These are phyloP conservation scores for Chelidonichthys spinosus DNA, from an alignment of 2,797 vertebrate genomes.

Conservation along the genomic window DNA sequence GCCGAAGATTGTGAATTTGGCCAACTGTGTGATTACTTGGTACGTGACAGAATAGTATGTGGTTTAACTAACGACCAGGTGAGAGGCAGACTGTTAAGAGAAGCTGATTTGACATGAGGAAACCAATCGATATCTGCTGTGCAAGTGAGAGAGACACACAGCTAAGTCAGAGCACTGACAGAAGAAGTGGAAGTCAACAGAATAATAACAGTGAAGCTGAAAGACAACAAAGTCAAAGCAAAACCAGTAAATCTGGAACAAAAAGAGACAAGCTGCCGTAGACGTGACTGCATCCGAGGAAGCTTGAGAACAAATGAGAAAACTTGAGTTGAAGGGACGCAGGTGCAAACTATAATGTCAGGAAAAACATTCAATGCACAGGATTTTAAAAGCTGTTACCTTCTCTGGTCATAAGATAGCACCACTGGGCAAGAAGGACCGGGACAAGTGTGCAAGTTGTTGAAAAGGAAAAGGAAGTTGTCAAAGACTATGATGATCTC, in stretches of 20 bases:
- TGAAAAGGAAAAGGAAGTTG: background rate
- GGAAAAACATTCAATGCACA: conserved; percentile 3
- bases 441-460: background rate
- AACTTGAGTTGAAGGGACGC: background rate
- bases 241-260: background rate
- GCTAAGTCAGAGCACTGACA: conserved; percentile 24
- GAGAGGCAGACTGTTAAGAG: conserved; percentile 30
- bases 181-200: conserved; percentile 20
- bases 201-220: background rate
- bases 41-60: conserved; percentile 27
- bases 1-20: conserved; percentile 24
- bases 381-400: background rate
- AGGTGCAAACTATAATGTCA: background rate
- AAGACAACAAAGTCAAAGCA: background rate
- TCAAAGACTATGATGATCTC: background rate
- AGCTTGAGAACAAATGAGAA: background rate
- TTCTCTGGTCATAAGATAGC: background rate
- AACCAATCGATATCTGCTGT: conserved; percentile 5
- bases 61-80: conserved; percentile 15
- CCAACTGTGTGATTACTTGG: background rate
- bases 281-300: background rate
- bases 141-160: conserved; percentile 28
- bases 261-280: background rate
- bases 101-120: conserved; percentile 28
- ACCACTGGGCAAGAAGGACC: conserved; percentile 1